Percentiles rank a stretch among this genome's conserved stretches.
These are phyloP conservation scores for Propsilocerus akamusi DNA, from an alignment of 1,140 invertebrate species.

Conservation along the genomic window DNA sequence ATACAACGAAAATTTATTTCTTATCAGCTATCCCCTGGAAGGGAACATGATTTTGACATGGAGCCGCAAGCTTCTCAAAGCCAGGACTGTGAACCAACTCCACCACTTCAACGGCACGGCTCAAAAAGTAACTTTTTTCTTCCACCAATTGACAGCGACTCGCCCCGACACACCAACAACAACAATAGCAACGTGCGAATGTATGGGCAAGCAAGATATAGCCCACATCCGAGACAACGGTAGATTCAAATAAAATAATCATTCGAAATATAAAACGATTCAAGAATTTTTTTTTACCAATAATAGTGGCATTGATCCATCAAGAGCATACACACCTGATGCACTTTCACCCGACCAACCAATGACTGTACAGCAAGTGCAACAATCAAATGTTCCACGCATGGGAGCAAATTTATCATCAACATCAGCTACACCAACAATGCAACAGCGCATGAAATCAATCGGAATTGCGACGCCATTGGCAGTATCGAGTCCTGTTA, in stretches of 20 bases:
- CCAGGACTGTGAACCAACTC: constrained; percentile 84
- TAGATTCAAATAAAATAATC: constrained; percentile 10
- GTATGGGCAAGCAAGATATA: constrained; percentile 43
- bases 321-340: constrained; percentile 50
- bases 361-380: constrained; percentile 12
- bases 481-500: constrained; percentile 63
- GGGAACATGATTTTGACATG: constrained; percentile 59
- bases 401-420: constrained; percentile 11
- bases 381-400: constrained; percentile 12
- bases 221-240: constrained; percentile 56
- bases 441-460: constrained; percentile 76
- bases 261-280: neutral
- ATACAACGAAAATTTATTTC: constrained; percentile 1
- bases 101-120: constrained; percentile 71
- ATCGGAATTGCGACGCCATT: constrained; percentile 75
- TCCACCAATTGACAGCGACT: constrained; percentile 29
- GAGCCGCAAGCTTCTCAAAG: constrained; percentile 73
- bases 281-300: constrained; percentile 6
- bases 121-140: constrained; percentile 86
- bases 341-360: constrained; percentile 35
- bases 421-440: constrained; percentile 38
- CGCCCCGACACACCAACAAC: constrained; percentile 9
- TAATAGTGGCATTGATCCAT: constrained; percentile 34
- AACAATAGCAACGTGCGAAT: constrained; percentile 19
- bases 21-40: constrained; percentile 55